A percentile compares a stretch with the other conserved stretches of the same genome.
Evolutionary conservation across 2,888 invertebrate genomes (phyloP).

Genomic region (Netelia inedita): DNA sequence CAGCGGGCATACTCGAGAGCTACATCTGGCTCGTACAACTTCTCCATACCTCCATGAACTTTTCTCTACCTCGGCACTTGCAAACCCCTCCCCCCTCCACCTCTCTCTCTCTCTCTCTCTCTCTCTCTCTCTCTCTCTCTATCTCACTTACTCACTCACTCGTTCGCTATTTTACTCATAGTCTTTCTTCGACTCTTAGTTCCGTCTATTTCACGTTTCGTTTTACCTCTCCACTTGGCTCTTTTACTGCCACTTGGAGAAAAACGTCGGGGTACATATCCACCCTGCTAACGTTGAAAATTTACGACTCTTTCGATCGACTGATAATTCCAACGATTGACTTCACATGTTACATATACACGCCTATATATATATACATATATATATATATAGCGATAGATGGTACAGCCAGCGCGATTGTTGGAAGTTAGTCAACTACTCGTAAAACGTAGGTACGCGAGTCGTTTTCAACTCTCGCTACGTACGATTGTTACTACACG

Average conservation of each 20-base stretch:
- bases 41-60: constrained; percentile 53
- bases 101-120: constrained; percentile 23
- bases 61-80: constrained; percentile 20
- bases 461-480: neutral
- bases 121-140: constrained; percentile 21
- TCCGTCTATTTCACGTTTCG: constrained; percentile 49
- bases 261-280: constrained; percentile 18
- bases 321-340: constrained; percentile 30
- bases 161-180: neutral
- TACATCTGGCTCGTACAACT: constrained; percentile 68
- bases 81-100: neutral
- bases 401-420: neutral
- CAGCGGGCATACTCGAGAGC: constrained; percentile 60
- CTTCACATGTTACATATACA: constrained; percentile 1
- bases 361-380: neutral
- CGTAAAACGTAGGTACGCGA: neutral
- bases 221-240: constrained; percentile 52
- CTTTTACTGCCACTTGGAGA: constrained; percentile 45
- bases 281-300: neutral
- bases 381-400: neutral
- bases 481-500: no score
- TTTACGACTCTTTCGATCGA: constrained; percentile 30
- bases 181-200: constrained; percentile 30
- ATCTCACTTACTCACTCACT: neutral
- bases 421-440: neutral